These are phyloP conservation scores for Callipepla squamata DNA, from an alignment of 2,113 vertebrate species.

Conservation along the genomic window DNA sequence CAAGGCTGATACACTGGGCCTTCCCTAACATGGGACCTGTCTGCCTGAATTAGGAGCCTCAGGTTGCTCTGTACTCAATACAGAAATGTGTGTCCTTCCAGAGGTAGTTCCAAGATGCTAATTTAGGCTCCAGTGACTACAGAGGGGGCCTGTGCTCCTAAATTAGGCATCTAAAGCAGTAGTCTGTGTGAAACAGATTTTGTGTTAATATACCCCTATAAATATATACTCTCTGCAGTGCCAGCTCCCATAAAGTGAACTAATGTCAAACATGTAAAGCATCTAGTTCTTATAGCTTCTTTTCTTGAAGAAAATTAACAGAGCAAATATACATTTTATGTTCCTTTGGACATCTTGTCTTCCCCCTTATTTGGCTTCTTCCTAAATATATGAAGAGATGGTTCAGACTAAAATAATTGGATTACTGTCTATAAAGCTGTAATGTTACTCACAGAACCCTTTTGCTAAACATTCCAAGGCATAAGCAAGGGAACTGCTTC, in stretches of 20 bases:
- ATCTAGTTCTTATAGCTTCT: neutral
- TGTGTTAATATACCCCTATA: neutral
- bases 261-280: neutral
- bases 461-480: neutral
- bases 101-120: neutral
- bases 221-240: neutral
- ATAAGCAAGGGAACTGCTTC: accelerated
- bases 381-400: neutral
- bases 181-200: neutral
- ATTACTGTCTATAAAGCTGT: neutral
- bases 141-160: neutral
- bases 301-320: neutral
- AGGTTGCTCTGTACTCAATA: accelerated
- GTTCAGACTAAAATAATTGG: neutral
- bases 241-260: neutral
- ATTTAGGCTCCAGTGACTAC: neutral
- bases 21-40: accelerated
- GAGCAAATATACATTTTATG: neutral
- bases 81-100: neutral
- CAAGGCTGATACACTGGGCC: neutral
- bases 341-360: neutral
- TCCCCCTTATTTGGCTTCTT: neutral
- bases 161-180: slow-evolving; percentile 34
- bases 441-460: neutral
- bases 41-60: neutral